Base-by-base conservation (phyloP, 2,113 vertebrate species). In the Sminthopsis crassicaudata region DNA sequence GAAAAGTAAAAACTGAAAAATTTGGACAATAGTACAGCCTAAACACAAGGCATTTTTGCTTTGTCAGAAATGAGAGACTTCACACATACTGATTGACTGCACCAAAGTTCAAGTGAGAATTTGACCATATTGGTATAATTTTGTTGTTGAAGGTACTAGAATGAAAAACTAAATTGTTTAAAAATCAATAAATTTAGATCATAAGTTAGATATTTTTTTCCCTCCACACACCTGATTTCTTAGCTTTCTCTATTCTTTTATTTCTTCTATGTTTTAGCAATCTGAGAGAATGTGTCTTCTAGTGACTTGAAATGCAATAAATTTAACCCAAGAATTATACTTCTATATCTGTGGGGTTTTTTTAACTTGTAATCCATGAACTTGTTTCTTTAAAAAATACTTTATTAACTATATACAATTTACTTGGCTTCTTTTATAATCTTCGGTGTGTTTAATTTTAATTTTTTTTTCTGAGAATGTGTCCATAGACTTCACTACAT, bases 191-290 rank as follows among this genome's bases (percentile, higher is more conserved):
- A 30, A 27, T 9, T 10, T n/a, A 67, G 12, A 67, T 4, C 60
- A 67, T n/a, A 16, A 67, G 12, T 36, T n/a, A n/a, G 12, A n/a
- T 30, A 67, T 26, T 6, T 67, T 67, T n/a, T 67, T 36, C 27
- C 27, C 60, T 67, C 60, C 3, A n/a, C 4, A 67, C n/a, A 67
- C 12, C 60, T 36, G 10, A 52, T 27, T 91, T 76, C 93, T 51
- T 53, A 36, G 55, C 52, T 60, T 94, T 8, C 60, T 52, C 8
- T 76, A 55, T 93, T 25, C 51, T 46, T 93, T 91, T 8, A 19
- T 57, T 91, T 93, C 30, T 48, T 19, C 53, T 92, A n/a, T n/a
- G n/a, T 95, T 95, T 91, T n/a, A 84, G 53, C 36, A 90, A 19
- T 89, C 92, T 93, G 53, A 53, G 8, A 67, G 46, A 76, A 36